A percentile compares a stretch with the other conserved stretches of the same genome.
These are phyloP conservation scores for Syrrhaptes paradoxus DNA, from an alignment of 2,113 vertebrate species.

Conservation along the genomic window DNA sequence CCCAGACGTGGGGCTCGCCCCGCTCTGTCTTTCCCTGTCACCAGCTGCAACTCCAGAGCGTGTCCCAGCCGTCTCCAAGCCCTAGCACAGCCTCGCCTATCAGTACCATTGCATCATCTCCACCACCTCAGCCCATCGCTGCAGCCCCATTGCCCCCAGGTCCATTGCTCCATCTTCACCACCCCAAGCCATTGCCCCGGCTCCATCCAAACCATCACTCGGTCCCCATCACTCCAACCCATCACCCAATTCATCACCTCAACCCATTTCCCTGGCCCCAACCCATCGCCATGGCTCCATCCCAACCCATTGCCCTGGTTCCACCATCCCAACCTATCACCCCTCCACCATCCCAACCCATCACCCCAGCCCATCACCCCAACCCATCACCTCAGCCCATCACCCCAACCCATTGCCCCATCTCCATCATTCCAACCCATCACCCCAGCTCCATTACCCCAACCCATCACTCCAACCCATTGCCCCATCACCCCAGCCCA, in stretches of 20 bases:
- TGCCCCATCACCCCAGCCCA: rapidly evolving
- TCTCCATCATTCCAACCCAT: neutral
- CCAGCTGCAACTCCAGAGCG: rapidly evolving
- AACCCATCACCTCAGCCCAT: neutral
- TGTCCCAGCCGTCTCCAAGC: rapidly evolving
- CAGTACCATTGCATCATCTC: rapidly evolving
- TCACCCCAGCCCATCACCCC: neutral
- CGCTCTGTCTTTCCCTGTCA: rapidly evolving
- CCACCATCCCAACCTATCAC: neutral
- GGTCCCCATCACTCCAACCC: no score
- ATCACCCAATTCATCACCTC: no score
- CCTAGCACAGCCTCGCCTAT: neutral
- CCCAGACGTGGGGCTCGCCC: neutral
- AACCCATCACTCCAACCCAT: neutral
- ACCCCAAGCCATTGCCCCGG: neutral
- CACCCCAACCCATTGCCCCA: neutral
- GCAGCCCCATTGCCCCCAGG: neutral
- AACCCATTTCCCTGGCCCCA: neutral
- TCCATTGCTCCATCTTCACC: neutral
- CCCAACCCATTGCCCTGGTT: rapidly evolving
- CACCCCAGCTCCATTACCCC: neutral
- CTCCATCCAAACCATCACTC: neutral
- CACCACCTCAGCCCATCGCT: neutral
- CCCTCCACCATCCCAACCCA: neutral
- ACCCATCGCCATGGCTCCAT: neutral